phyloP scores from a whole-genome alignment of 2,797 vertebrate genomes.

The Tokudaia muenninki region DNA sequence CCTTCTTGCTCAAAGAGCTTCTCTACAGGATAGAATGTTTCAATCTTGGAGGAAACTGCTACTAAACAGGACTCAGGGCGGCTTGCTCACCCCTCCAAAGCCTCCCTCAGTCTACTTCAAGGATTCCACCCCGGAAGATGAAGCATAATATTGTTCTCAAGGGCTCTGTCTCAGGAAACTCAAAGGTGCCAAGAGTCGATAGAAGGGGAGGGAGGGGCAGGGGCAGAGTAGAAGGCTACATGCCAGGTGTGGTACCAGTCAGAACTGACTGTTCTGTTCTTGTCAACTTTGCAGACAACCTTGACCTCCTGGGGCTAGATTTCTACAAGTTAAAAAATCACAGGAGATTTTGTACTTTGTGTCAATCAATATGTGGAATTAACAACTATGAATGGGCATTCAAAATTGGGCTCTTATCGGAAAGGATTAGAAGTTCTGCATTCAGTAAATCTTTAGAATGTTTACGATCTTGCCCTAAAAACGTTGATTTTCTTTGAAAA shows the following conservation, averaged over 20 bases:
- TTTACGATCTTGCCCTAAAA: neutral
- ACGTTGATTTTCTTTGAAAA: neutral
- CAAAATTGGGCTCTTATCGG: neutral
- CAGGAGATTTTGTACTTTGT: neutral
- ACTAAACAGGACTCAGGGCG: neutral
- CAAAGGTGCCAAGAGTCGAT: neutral
- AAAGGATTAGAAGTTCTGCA: neutral
- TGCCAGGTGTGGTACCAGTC: neutral
- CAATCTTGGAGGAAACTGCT: neutral
- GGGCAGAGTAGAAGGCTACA: neutral
- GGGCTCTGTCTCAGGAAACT: neutral
- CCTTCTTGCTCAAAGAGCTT: neutral
- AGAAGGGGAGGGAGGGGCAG: neutral
- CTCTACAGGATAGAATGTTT: neutral
- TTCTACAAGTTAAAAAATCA: neutral
- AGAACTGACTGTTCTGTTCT: neutral
- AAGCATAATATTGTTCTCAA: neutral
- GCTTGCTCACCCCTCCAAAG: neutral
- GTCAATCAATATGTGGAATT: neutral
- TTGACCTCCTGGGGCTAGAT: neutral
- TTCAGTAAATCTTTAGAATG: neutral
- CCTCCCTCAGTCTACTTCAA: neutral
- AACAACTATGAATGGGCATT: neutral
- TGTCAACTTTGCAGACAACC: too few species aligned
- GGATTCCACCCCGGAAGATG: neutral